These are phyloP conservation scores for Caranx melampygus DNA, from an alignment of 2,113 vertebrate genomes.

Conservation along the genomic window DNA sequence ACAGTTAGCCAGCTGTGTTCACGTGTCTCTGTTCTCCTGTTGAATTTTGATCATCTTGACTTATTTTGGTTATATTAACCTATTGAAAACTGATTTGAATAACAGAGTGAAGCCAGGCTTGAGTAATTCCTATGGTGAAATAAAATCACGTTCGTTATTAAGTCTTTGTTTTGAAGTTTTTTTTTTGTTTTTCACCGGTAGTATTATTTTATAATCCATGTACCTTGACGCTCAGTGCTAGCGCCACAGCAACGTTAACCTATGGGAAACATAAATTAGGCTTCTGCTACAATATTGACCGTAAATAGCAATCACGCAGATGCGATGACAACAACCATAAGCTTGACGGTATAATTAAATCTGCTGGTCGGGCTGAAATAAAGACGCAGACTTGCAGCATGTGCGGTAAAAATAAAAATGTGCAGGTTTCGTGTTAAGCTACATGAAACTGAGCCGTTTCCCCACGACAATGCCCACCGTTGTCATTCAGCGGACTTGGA, in stretches of 20 bases:
- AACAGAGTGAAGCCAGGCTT: background rate
- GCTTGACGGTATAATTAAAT: background rate
- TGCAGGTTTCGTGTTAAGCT: constrained; percentile 48
- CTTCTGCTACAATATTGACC: constrained; percentile 36
- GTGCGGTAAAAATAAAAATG: background rate
- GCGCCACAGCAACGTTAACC: constrained; percentile 31
- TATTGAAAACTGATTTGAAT: no score
- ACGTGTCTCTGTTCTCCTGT: no score
- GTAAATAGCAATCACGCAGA: constrained; percentile 14
- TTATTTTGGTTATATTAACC: background rate
- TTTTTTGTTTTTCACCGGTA: constrained; percentile 23
- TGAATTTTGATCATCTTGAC: no score
- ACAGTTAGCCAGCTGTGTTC: no score
- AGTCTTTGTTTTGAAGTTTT: constrained; percentile 49
- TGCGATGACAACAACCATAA: constrained; percentile 13
- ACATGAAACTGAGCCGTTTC: constrained; percentile 47
- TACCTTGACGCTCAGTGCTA: background rate
- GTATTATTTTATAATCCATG: background rate
- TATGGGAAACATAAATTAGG: constrained; percentile 56
- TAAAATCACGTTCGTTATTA: no score
- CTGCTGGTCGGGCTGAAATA: background rate
- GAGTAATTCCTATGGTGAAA: no score
- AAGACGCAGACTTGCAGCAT: background rate
- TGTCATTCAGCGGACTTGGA: constrained; percentile 62
- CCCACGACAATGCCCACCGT: constrained; percentile 62